phyloP scores from a whole-genome alignment of 2,888 invertebrate genomes.

The Mesorhabditis sp. region DNA sequence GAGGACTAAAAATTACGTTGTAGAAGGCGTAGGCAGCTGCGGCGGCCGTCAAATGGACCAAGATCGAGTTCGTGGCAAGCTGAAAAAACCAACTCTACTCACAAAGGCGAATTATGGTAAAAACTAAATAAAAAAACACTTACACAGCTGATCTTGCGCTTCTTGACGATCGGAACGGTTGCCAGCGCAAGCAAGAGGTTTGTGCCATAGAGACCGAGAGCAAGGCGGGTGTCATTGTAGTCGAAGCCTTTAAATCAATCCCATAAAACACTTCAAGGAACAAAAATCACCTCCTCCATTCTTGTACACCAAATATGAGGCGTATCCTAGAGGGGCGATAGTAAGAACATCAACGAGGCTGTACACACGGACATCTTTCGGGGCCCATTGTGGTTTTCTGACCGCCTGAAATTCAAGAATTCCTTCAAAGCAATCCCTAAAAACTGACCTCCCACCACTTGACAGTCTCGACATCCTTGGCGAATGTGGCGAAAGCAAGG shows the following conservation, averaged over 20 bases:
- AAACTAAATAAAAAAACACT: constrained; percentile 9
- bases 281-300: constrained; percentile 47
- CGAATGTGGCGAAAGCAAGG: constrained; percentile 28
- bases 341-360: constrained; percentile 42
- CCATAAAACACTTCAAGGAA: not conserved
- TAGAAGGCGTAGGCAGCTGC: constrained; percentile 46
- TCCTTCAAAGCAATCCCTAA: not conserved
- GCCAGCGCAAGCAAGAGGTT: constrained; percentile 34
- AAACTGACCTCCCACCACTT: constrained; percentile 39
- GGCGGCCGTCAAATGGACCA: constrained; percentile 40
- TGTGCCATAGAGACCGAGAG: constrained; percentile 45
- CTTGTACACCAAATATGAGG: constrained; percentile 53
- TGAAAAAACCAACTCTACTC: constrained; percentile 16
- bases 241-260: constrained; percentile 37
- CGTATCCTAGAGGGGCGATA: constrained; percentile 49
- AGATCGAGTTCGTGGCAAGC: constrained; percentile 38
- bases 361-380: constrained; percentile 37
- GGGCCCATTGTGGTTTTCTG: constrained; percentile 45
- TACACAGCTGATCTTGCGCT: constrained; percentile 40
- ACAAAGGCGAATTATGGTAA: constrained; percentile 3
- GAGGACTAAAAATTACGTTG: constrained; percentile 23
- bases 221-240: constrained; percentile 48
- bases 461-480: constrained; percentile 26
- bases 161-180: constrained; percentile 43
- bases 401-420: constrained; percentile 22